A percentile compares a stretch with the other conserved stretches of the same genome.
Evolutionary conservation across 2,113 vertebrate species (phyloP).

Genomic region (Mobula birostris): DNA sequence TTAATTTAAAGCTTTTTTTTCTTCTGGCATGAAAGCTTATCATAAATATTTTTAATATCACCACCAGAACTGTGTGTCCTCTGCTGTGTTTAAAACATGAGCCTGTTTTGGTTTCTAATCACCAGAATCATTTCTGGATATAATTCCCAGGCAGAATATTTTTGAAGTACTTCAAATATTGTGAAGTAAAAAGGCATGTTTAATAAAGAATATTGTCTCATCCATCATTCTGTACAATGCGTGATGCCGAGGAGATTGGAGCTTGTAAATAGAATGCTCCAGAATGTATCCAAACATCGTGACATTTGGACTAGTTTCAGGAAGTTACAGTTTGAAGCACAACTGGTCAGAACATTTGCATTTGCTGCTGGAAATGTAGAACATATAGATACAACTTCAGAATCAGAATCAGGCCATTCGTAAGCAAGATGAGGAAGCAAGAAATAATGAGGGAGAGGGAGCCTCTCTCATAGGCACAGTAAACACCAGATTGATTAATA

Average conservation of each 20-base stretch:
- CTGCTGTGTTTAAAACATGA: neutral
- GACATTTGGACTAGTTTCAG: neutral
- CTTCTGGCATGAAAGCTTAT: neutral
- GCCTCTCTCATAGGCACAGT: neutral
- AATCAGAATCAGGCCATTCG: neutral
- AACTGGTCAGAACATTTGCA: neutral
- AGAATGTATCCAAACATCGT: neutral
- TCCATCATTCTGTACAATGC: neutral
- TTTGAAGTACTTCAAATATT: neutral
- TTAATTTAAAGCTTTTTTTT: too few relatives aligned
- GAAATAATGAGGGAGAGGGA: too few relatives aligned
- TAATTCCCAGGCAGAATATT: neutral
- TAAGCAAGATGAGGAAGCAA: neutral
- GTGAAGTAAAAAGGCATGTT: neutral
- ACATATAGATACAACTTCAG: neutral
- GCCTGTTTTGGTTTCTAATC: neutral
- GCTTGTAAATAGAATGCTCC: neutral
- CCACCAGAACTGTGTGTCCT: neutral
- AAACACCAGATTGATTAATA: neutral
- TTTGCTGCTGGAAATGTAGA: neutral
- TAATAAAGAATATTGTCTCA: neutral
- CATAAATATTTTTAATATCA: neutral
- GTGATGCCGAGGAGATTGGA: neutral
- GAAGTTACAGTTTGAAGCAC: neutral
- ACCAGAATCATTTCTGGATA: slow-evolving; percentile 13